These are phyloP conservation scores for Chironomus tepperi DNA, from an alignment of 1,140 invertebrate genomes.

Conservation along the genomic window DNA sequence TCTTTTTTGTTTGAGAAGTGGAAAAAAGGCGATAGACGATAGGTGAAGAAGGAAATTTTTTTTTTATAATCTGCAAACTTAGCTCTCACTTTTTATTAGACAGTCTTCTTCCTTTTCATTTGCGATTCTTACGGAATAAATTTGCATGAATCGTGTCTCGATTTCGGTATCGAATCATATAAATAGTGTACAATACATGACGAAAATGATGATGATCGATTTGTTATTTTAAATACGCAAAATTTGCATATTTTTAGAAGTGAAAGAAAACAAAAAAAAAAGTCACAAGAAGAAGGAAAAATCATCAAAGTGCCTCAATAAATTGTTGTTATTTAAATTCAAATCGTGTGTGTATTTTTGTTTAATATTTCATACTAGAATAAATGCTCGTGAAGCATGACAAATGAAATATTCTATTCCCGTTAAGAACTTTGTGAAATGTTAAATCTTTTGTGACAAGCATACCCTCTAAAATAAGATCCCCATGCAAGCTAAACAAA, in stretches of 20 bases:
- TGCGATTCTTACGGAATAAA: neutral
- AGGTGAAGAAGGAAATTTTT: neutral
- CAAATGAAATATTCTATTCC: too few species aligned
- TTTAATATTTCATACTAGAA: too few species aligned
- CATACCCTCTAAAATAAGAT: neutral
- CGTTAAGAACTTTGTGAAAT: too few species aligned
- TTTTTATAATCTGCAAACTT: neutral
- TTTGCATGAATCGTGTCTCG: neutral
- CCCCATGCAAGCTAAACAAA: neutral
- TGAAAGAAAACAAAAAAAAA: neutral
- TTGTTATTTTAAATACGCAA: neutral
- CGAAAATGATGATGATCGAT: neutral
- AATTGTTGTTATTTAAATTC: too few species aligned
- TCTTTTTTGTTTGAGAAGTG: neutral
- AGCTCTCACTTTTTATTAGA: conserved; percentile 13
- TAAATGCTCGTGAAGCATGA: too few species aligned
- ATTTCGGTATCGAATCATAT: neutral
- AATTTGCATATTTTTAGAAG: neutral
- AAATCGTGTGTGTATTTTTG: too few species aligned
- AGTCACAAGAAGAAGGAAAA: neutral
- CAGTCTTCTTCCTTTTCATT: neutral
- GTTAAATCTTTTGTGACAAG: too few species aligned
- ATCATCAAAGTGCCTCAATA: too few species aligned
- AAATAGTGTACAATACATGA: neutral
- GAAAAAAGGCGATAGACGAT: neutral